Base-by-base conservation (phyloP, 2,888 invertebrate genomes). In the Aleiodes alternator region DNA sequence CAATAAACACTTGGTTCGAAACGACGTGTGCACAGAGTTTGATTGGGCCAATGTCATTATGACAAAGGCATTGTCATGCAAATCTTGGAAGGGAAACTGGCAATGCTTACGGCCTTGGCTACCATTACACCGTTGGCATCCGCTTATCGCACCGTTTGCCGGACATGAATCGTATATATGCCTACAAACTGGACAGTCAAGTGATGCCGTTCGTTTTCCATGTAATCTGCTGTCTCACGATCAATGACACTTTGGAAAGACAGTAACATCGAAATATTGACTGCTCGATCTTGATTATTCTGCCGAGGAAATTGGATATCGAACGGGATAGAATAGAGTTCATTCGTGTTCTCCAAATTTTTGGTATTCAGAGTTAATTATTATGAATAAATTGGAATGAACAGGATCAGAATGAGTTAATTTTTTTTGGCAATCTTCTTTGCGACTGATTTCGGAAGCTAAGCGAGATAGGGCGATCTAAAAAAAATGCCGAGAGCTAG, bases 1-100 rank as follows among this genome's bases (percentile, higher is more conserved):
- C 78, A 79, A 78, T 81, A 77, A 80, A 79, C 76, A 79, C 73
- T 77, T 64, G 69, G 81, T 80, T 85, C 81, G 84, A 85, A 87
- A 86, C 86, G 85, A 83, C 82, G 83, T 86, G 83, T 84, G 84
- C 84, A 79, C 84, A 82, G 83, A 83, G 83, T 88, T 88, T 87
- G 87, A 88, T 88, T 88, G 87, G 87, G 83, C 84, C 83, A 79
- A 69, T 81, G 82, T 80, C 82, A 82, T 88, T 87, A 88, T 87
- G 87, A 87, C 84, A 83, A 31, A 79, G 81, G 84, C 84, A 88
- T 88, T 88, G 87, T 88, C 85, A 87, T 88, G 88, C 87, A 87
- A 88, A 88, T 88, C 86, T 87, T 86, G 79, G 74, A 76, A 78
- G 77, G 76, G 78, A 80, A 72, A 75, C 76, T 71, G 59, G 73